Evolutionary conservation across 2,113 vertebrate species (phyloP).

Genomic region (Eonycteris spelaea): DNA sequence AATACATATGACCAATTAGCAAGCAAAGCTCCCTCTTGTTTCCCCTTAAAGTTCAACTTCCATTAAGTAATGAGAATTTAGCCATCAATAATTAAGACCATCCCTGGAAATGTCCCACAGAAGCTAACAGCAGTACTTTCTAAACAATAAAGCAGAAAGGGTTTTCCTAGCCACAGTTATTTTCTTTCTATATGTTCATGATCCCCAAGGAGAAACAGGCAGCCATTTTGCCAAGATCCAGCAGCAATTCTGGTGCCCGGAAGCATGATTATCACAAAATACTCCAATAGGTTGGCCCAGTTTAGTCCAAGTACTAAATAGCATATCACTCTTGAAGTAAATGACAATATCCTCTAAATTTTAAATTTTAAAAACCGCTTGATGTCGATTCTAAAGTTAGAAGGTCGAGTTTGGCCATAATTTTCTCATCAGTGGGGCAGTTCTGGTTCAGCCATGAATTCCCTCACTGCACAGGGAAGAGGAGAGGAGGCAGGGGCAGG

Average conservation of each 20-base stretch:
- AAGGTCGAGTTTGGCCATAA: constrained; percentile 37
- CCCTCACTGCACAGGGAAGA: not conserved
- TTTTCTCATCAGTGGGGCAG: not conserved
- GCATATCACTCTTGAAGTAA: constrained; percentile 30
- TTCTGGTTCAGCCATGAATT: not conserved
- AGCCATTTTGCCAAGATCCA: constrained; percentile 48
- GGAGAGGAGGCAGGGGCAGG: not conserved
- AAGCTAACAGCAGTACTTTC: constrained; percentile 41
- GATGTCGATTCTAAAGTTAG: constrained; percentile 61
- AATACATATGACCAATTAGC: not conserved
- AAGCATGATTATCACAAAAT: constrained; percentile 22
- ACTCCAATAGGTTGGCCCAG: not conserved
- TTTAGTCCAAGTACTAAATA: constrained; percentile 54
- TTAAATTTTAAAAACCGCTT: constrained; percentile 46
- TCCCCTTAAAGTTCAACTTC: constrained; percentile 45
- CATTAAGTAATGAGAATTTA: constrained; percentile 63
- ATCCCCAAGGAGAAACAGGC: not conserved
- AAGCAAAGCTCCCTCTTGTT: constrained; percentile 44
- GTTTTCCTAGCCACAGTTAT: constrained; percentile 41
- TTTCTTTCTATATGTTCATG: constrained; percentile 46
- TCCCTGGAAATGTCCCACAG: constrained; percentile 46
- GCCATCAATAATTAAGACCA: constrained; percentile 67
- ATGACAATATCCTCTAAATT: constrained; percentile 30
- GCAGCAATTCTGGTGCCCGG: not conserved
- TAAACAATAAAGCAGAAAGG: constrained; percentile 64